A percentile compares a stretch with the other conserved stretches of the same genome.
phyloP scores from a whole-genome alignment of 2,797 vertebrate species.

The Chelon labrosus region DNA sequence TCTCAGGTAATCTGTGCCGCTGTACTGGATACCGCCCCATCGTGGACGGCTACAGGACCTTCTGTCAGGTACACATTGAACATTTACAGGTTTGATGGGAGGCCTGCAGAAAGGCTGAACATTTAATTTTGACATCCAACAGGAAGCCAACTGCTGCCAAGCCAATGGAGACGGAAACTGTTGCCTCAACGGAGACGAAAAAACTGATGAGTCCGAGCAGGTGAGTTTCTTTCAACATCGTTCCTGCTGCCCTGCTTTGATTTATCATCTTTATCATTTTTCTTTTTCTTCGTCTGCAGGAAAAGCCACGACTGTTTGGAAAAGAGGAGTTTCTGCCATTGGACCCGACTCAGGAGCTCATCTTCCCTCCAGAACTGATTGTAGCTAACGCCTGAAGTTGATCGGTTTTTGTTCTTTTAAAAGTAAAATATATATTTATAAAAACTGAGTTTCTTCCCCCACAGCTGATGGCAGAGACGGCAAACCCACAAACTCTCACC shows the following conservation, averaged over 20 bases:
- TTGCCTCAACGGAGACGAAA: constrained; percentile 29
- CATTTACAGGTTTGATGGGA: no score
- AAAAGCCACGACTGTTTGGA: constrained; percentile 78
- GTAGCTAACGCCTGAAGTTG: constrained; percentile 68
- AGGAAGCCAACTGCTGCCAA: constrained; percentile 70
- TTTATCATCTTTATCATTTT: no score
- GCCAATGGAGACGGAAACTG: constrained; percentile 22
- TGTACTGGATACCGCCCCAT: constrained; percentile 86
- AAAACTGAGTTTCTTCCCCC: not conserved
- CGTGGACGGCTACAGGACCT: constrained; percentile 82
- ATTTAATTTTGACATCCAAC: constrained; percentile 5
- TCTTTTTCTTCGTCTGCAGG: constrained; percentile 42
- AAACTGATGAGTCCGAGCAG: not conserved
- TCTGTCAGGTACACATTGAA: constrained; percentile 61
- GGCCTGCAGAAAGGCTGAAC: no score
- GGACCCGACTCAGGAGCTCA: constrained; percentile 93
- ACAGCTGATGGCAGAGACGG: constrained; percentile 83
- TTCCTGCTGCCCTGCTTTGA: no score
- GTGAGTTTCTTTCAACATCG: constrained; percentile 35
- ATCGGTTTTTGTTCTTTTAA: no score
- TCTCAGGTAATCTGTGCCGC: constrained; percentile 84
- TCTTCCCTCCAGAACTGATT: constrained; percentile 94
- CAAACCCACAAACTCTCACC: constrained; percentile 70
- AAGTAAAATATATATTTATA: no score
- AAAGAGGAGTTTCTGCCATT: constrained; percentile 86